Conservation (phyloP, 2,113 vertebrate species). For the Diadophis punctatus region DNA sequence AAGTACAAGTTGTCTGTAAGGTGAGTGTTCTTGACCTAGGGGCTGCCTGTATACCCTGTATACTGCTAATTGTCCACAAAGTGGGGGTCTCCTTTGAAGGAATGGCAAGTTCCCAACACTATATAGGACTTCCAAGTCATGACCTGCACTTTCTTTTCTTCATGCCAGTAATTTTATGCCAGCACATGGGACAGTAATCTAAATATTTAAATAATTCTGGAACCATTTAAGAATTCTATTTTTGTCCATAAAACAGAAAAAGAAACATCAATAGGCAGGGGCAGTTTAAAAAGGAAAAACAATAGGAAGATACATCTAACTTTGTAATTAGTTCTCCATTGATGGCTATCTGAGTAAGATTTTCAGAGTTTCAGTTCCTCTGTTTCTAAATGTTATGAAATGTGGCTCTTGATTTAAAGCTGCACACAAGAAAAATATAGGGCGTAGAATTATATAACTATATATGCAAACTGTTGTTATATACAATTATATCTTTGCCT, state of each 20-base stretch:
- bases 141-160: background rate
- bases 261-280: background rate
- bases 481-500: background rate
- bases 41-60: background rate
- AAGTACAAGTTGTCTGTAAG: background rate
- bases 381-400: background rate
- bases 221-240: background rate
- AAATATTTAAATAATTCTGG: background rate
- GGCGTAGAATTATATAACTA: background rate
- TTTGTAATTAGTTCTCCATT: background rate
- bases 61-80: background rate
- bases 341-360: background rate
- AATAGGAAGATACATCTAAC: background rate
- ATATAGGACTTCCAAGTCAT: background rate
- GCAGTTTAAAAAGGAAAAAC: background rate
- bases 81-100: too few relatives aligned
- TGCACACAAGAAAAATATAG: background rate
- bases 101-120: background rate
- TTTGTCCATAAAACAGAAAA: background rate
- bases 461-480: background rate
- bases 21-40: background rate
- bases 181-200: background rate
- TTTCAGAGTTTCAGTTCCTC: background rate
- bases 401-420: background rate
- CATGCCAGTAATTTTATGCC: background rate